Evolutionary conservation across 2,888 invertebrate species (phyloP), one percentile per base, ranked within the genome.

Genomic region (Pantelozetes paolii): DNA sequence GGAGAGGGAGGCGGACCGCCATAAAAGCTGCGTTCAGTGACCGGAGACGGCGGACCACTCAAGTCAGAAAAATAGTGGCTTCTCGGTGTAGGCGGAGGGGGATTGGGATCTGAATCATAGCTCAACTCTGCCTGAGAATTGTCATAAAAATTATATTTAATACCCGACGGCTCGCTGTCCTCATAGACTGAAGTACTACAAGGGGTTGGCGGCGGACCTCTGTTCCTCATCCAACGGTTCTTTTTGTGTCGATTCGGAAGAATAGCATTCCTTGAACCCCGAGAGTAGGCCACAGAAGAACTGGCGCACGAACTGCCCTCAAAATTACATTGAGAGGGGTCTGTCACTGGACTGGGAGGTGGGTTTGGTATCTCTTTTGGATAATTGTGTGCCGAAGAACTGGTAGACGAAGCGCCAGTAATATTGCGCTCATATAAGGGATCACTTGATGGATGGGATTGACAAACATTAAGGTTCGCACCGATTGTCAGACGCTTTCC

Each of bases 171-270:
- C 78, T 83, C 83, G 78, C 82, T 83, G 76, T 83, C 83, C 82
- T 93, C 92, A 80, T 93, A 94, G 78, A 94, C 91, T 79, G 95
- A 95, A 45, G 95, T 94, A 78, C 92, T 92, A 81, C 94, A 95
- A 0, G 95, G 95, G 28, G 95, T 95, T 15, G 94, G 94, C 32
- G 94, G 95, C 9, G 94, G 94, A 0, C 92, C 91, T 82, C 90
- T 78, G 75, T 79, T 79, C 71, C 79, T 26, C n/a, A 40, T 30
- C 71, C 54, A 42, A 54, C 50, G 32, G 11, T 71, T 32, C 36
- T 59, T 70, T 18, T 73, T 73, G n/a, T 54, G 36, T 13, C 54
- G 23, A 30, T 28, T 15, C 28, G 28, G 59, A 62, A 62, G 59
- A 62, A 67, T 40, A 2, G 45, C 72, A 70, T 75, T 75, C 20